Conservation (phyloP, 2,113 vertebrate genomes). For the Haplochromis vanheusdeni region DNA sequence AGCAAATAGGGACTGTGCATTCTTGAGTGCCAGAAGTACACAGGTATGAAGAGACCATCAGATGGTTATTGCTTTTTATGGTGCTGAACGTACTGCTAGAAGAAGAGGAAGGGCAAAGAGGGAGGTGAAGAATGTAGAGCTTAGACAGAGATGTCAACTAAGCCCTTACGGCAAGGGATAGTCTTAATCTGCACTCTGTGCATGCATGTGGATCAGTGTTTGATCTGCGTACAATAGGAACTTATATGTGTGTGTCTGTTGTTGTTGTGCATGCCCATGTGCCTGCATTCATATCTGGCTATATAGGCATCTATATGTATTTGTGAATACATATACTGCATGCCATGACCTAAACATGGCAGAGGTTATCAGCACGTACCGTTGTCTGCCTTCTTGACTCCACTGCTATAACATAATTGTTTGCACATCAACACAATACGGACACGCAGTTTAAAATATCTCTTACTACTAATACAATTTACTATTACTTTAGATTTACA, state of each 20-base stretch:
- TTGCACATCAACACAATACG: background rate
- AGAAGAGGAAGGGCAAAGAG: slow-evolving; percentile 29
- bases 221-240: slow-evolving; percentile 33
- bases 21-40: background rate
- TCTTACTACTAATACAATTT: background rate
- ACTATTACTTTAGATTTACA: background rate
- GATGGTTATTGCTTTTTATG: slow-evolving; percentile 54
- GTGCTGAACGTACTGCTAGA: slow-evolving; percentile 10
- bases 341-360: background rate
- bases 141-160: slow-evolving; percentile 51
- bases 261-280: background rate
- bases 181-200: slow-evolving; percentile 53
- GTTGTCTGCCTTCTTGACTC: background rate
- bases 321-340: background rate
- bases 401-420: background rate
- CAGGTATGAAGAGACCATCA: background rate
- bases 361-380: background rate
- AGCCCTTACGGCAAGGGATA: slow-evolving; percentile 31
- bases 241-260: background rate
- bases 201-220: slow-evolving; percentile 47
- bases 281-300: background rate
- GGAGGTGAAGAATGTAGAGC: slow-evolving; percentile 38
- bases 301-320: background rate
- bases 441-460: background rate
- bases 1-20: background rate